Base-by-base conservation (phyloP, 2,113 vertebrate genomes). In the Lepus americanus region DNA sequence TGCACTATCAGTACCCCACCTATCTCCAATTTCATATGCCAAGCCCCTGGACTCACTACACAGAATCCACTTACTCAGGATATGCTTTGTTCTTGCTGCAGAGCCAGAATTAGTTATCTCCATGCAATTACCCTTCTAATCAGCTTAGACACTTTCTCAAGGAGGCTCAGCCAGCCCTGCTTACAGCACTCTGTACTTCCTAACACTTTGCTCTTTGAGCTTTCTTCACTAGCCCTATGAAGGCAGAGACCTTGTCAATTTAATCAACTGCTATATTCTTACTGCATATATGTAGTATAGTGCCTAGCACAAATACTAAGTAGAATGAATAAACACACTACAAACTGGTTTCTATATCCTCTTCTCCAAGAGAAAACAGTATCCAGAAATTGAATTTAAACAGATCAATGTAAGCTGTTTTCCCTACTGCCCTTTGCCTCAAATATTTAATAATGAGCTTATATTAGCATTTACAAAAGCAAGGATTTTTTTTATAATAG, bases 401-500 rank as follows among this genome's bases (percentile, higher is more conserved):
- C 9, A 79, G 69, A 9, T 69, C 31, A 61, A 25, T 29, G 10
- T 44, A 51, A 82, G 61, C 89, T 93, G 83, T 17, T 63, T 89
- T 94, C n/a, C 13, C 81, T 55, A 66, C n/a, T 8, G 20, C 17
- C 31, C 81, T 94, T 90, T 69, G 90, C 29, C 61, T 87, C 29
- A 61, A 51, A 49, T 90, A 29, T 93, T 83, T 83, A 79, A 77
- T 29, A 55, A n/a, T 64, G 11, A 95, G 31, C 23, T 94, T 82
- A 77, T 44, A 89, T 76, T 80, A 94, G 53, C 53, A 89, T 92
- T 95, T 95, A 83, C 5, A 76, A 93, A 80, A 86, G 67, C n/a
- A 87, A 86, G 33, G 90, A 64, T 6, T 96, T 97, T 94, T 94
- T 8, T 96, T 97, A 90, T 90, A 97, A 97, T 72, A 94, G 66